phyloP scores from a whole-genome alignment of 35 echinoderm and acorn worm species.

The Acanthaster planci region DNA sequence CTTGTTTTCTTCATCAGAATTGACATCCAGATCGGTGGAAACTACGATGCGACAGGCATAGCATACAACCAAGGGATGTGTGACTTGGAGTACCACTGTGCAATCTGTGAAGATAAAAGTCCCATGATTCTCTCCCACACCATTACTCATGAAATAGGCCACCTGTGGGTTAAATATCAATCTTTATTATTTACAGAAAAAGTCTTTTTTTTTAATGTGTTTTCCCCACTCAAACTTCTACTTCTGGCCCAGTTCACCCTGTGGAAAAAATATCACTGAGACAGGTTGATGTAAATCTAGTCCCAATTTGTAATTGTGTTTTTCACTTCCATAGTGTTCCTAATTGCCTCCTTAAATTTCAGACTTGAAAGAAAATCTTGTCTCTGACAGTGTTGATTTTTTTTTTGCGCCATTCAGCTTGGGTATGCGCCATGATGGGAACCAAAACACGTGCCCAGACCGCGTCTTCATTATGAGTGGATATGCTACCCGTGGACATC shows the following conservation, averaged over 20 bases:
- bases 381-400: too few relatives aligned
- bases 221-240: too few relatives aligned
- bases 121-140: constrained; percentile 50
- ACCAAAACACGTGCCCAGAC: neutral
- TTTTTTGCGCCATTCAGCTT: neutral
- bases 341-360: too few relatives aligned
- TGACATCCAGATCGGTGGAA: constrained; percentile 39
- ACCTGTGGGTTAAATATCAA: constrained; percentile 38
- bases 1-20: neutral
- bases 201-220: too few relatives aligned
- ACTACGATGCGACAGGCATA: constrained; percentile 53
- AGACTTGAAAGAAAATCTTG: too few relatives aligned
- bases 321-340: too few relatives aligned
- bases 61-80: constrained; percentile 46
- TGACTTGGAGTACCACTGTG: constrained; percentile 18
- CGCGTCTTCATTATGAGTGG: constrained; percentile 3
- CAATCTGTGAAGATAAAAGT: constrained; percentile 51
- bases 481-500: neutral
- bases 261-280: too few relatives aligned
- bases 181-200: too few relatives aligned
- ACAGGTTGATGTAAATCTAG: too few relatives aligned
- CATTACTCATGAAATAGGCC: constrained; percentile 54
- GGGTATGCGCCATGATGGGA: constrained; percentile 4
- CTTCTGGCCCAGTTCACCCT: too few relatives aligned
- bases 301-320: too few relatives aligned